Percentiles rank a stretch among this genome's conserved stretches.
Evolutionary conservation across 2,888 invertebrate genomes (phyloP).

Genomic region (Oxyteleia sp.): DNA sequence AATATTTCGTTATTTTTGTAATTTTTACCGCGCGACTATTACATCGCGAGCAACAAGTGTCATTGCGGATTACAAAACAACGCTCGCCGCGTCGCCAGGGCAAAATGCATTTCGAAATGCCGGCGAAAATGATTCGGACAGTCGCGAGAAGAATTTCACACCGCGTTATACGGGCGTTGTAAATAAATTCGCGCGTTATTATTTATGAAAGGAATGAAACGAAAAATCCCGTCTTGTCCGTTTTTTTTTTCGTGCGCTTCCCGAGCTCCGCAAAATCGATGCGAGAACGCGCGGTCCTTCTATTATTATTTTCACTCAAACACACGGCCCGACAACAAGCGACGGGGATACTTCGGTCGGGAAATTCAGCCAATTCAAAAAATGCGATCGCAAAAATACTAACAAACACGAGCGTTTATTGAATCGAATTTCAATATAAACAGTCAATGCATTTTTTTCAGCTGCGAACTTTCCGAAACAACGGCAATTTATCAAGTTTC

Average conservation of each 20-base stretch:
- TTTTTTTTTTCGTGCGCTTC: slow-evolving; percentile 11
- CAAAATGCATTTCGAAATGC: slow-evolving; percentile 48
- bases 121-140: slow-evolving; percentile 40
- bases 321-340: slow-evolving; percentile 56
- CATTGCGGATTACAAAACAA: slow-evolving; percentile 70
- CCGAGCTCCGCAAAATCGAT: slow-evolving; percentile 34
- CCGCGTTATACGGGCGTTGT: slow-evolving; percentile 13
- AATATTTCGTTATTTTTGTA: slow-evolving; percentile 60
- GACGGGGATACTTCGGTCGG: slow-evolving; percentile 45
- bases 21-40: slow-evolving; percentile 61
- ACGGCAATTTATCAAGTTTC: slow-evolving; percentile 73
- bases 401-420: slow-evolving; percentile 67
- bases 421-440: slow-evolving; percentile 73
- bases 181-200: slow-evolving; percentile 20
- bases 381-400: slow-evolving; percentile 66
- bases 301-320: slow-evolving; percentile 65
- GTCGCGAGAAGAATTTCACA: slow-evolving; percentile 36
- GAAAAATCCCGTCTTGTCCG: slow-evolving; percentile 3
- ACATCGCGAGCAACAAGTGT: slow-evolving; percentile 74
- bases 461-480: slow-evolving; percentile 63
- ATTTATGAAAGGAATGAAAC: slow-evolving; percentile 20
- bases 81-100: slow-evolving; percentile 48
- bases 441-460: slow-evolving; percentile 68
- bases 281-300: slow-evolving; percentile 32
- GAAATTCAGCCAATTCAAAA: slow-evolving; percentile 67